phyloP scores from a whole-genome alignment of 2,797 vertebrate genomes.

The Gallirallus australis region DNA sequence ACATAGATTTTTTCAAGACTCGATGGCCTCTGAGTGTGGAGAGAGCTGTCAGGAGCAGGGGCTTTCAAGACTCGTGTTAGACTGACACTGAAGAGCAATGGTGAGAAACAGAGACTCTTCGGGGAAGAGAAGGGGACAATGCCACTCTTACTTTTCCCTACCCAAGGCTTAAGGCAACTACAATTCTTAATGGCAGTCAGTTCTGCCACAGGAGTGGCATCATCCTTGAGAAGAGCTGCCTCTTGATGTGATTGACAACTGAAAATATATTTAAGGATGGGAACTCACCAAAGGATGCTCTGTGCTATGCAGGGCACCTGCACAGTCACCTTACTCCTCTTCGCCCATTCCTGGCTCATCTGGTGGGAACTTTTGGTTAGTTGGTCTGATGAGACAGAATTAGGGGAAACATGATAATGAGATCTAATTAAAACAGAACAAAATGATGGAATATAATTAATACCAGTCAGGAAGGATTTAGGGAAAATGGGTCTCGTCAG shows the following conservation, averaged over 20 bases:
- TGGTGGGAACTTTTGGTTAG: not conserved
- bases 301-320: not conserved
- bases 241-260: fast-evolving
- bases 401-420: not conserved
- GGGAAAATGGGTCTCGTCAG: conserved; percentile 38
- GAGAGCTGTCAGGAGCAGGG: not conserved
- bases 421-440: conserved; percentile 25
- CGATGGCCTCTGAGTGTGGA: not conserved
- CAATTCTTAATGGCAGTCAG: not conserved
- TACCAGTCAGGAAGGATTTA: not conserved
- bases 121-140: not conserved
- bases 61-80: fast-evolving
- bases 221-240: not conserved
- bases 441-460: conserved; percentile 34
- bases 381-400: not conserved
- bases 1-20: not conserved
- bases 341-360: fast-evolving
- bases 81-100: not conserved
- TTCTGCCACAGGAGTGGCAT: not conserved
- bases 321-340: not conserved
- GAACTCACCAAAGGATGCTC: not conserved
- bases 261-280: not conserved
- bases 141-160: fast-evolving
- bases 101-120: not conserved
- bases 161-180: not conserved